Percentiles rank a stretch among this genome's conserved stretches.
phyloP scores from a whole-genome alignment of 2,113 vertebrate species.

The Lota lota region DNA sequence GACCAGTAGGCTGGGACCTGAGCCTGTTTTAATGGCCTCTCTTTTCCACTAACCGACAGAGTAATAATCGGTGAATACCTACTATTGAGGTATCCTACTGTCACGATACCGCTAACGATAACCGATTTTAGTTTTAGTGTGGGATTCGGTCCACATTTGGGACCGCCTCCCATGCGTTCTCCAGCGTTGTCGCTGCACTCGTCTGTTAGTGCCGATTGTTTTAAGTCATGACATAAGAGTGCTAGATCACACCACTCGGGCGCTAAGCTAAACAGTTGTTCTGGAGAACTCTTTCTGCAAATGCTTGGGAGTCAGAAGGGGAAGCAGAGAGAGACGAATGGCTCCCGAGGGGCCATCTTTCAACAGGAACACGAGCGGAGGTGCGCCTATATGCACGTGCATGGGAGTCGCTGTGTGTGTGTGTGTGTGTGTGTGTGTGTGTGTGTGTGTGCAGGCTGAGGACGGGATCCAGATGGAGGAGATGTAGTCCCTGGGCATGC shows the following conservation, averaged over 20 bases:
- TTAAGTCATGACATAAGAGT: conserved; percentile 37
- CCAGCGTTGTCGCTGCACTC: background rate
- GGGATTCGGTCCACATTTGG: too few species aligned
- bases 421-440: conserved; percentile 11
- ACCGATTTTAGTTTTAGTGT: too few species aligned
- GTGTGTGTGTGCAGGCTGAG: conserved; percentile 22
- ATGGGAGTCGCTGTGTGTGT: conserved; percentile 15
- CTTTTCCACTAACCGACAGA: too few species aligned
- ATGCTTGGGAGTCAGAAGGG: conserved; percentile 49
- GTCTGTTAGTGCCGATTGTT: background rate
- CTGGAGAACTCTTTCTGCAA: conserved; percentile 31
- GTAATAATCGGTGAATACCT: too few species aligned
- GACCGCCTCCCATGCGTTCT: too few species aligned
- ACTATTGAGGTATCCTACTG: too few species aligned
- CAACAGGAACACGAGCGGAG: conserved; percentile 21
- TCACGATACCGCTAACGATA: too few species aligned
- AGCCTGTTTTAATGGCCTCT: too few species aligned
- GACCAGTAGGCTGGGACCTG: background rate
- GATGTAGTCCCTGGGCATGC: conserved; percentile 41
- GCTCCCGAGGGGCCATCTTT: conserved; percentile 56
- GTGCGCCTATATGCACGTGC: conserved; percentile 22
- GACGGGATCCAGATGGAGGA: conserved; percentile 53
- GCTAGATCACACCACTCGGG: conserved; percentile 22
- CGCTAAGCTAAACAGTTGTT: conserved; percentile 56
- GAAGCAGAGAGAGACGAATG: conserved; percentile 69